A percentile compares a stretch with the other conserved stretches of the same genome.
Conservation (phyloP, 2,113 vertebrate genomes). For the Addax nasomaculatus region DNA sequence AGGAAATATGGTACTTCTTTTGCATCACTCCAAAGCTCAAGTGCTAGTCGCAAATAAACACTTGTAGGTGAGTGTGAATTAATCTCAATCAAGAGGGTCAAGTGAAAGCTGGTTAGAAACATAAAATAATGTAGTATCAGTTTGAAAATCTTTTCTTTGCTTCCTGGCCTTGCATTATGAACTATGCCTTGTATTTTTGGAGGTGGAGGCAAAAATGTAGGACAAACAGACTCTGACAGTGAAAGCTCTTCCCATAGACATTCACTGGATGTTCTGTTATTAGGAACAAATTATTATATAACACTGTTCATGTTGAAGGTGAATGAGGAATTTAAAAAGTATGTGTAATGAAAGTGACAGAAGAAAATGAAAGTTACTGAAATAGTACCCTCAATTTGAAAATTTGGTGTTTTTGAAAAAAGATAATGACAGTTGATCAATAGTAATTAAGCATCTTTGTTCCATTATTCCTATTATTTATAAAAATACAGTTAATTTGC, state of each 20-base stretch:
- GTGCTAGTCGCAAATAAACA: background rate
- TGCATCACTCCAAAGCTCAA: background rate
- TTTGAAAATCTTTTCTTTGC: background rate
- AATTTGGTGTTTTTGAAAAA: background rate
- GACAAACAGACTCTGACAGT: background rate
- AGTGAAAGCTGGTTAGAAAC: background rate
- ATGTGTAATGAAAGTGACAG: background rate
- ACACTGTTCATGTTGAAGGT: background rate
- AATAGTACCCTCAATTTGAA: background rate
- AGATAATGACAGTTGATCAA: background rate
- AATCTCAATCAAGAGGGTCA: background rate
- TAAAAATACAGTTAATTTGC: constrained; percentile 21
- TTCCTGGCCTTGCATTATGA: background rate
- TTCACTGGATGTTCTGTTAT: background rate
- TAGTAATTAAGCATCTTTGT: background rate
- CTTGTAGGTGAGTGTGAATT: background rate
- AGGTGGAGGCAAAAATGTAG: background rate
- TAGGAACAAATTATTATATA: background rate
- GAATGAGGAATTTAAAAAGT: background rate
- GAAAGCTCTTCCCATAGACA: background rate
- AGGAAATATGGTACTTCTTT: background rate
- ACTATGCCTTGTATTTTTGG: background rate
- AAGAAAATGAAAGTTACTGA: background rate
- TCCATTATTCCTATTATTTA: background rate
- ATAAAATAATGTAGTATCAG: background rate